Evolutionary conservation across 2,113 vertebrate species (phyloP).

Genomic region (Sylvia atricapilla): DNA sequence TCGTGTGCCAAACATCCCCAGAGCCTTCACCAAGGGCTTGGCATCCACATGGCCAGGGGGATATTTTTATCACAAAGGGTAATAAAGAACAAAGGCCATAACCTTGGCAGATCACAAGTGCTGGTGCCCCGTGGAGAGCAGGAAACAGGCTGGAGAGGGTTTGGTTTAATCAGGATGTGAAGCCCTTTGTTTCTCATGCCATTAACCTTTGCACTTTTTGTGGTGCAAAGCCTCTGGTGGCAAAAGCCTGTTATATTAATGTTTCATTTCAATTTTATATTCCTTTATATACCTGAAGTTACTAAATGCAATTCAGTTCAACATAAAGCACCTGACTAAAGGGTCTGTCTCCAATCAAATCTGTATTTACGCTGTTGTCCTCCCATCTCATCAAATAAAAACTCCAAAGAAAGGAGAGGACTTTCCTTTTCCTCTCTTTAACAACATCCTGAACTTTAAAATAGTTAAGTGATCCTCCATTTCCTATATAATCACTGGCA

Average conservation of each 20-base stretch:
- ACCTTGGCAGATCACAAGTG: not conserved
- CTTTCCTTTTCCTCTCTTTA: slow-evolving; percentile 45
- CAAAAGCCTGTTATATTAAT: not conserved
- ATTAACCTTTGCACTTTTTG: not conserved
- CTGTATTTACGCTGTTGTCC: not conserved
- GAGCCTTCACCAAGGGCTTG: not conserved
- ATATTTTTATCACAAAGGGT: not conserved
- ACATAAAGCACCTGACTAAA: not conserved
- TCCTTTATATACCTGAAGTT: not conserved
- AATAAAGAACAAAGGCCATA: not conserved
- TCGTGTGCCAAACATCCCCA: not conserved
- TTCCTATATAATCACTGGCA: not conserved
- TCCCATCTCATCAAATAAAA: not conserved
- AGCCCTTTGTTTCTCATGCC: not conserved
- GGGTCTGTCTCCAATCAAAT: not conserved
- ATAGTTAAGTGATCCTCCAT: not conserved
- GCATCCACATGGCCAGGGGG: not conserved
- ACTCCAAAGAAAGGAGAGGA: not conserved
- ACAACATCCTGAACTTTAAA: slow-evolving; percentile 24
- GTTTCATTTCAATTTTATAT: not conserved
- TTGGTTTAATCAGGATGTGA: slow-evolving; percentile 10
- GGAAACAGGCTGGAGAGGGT: slow-evolving; percentile 14
- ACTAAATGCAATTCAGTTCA: not conserved
- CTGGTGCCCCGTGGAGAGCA: not conserved
- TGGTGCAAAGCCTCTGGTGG: not conserved